Base-by-base conservation (phyloP, 2,888 invertebrate species). In the Resseliella maxima region DNA sequence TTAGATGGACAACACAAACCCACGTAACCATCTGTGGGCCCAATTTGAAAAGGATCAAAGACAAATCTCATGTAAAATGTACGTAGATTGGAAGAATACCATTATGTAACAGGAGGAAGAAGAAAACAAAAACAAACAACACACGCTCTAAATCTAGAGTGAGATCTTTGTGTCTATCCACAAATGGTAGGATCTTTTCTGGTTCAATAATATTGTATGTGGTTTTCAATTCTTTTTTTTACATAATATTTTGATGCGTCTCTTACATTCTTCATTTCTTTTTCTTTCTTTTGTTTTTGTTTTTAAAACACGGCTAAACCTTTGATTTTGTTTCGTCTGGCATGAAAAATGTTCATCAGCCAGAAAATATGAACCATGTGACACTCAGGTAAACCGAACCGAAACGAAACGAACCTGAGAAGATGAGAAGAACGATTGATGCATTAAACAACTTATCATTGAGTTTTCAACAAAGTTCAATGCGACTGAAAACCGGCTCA, bases 221-320 rank as follows among this genome's bases (percentile, higher is more conserved):
- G 72, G 72, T 72, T 27, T 72, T 31, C 72, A 72, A 59, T 72
- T 41, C 12, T 41, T 41, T 59, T 72, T 72, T 72, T 72, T 72
- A 72, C 72, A 72, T 72, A 72, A 72, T 72, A 72, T 72, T 72
- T 72, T 72, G 72, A 72, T 72, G 3, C 59, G 59, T 72, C 31
- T 31, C 31, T 27, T 72, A 31, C 31, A 18, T 18, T 21, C 50
- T 5, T 50, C 31, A 5, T 72, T 72, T 72, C 8, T 3, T n/a
- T n/a, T 59, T n/a, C 12, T 50, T 59, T 3, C 10, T 59, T n/a
- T 59, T 3, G 59, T 59, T 59, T n/a, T 59, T 15, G 50, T 41
- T 41, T 5, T 41, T 41, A 41, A 41, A 15, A 2, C 50, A 15
- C 50, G 59, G 2, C 27, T 24, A 31, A 15, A 31, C 72, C 72